These are phyloP conservation scores for Sturnira hondurensis DNA, from an alignment of 2,113 vertebrate species.

Conservation along the genomic window DNA sequence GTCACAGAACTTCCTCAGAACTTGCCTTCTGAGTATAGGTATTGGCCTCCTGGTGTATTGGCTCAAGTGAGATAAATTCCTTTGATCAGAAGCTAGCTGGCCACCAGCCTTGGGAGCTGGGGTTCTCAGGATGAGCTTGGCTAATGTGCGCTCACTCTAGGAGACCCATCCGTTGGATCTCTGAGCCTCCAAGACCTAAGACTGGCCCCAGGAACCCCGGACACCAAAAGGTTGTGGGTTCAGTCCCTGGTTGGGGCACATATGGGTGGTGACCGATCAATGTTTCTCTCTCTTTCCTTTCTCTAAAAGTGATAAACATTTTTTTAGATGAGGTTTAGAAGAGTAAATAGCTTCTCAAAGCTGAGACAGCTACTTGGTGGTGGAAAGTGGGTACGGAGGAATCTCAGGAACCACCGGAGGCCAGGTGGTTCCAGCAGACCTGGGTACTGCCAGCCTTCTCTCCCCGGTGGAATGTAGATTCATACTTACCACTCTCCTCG, in stretches of 20 bases:
- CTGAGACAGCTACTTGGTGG: neutral
- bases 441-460: neutral
- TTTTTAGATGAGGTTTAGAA: neutral
- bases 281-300: no score
- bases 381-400: neutral
- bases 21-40: slow-evolving; percentile 2
- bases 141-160: neutral
- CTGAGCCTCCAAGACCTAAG: neutral
- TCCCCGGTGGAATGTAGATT: neutral
- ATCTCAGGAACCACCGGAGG: neutral
- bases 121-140: neutral
- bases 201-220: neutral
- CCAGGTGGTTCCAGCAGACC: neutral
- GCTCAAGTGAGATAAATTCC: neutral
- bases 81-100: neutral
- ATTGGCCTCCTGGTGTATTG: neutral
- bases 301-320: no score
- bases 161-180: neutral
- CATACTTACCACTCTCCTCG: neutral
- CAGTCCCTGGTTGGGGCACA: no score
- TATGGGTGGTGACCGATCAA: no score
- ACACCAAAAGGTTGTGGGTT: no score
- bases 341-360: neutral
- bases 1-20: neutral
- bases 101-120: neutral